Evolutionary conservation across 2,888 invertebrate species (phyloP).

Genomic region (Campoletis raptor): DNA sequence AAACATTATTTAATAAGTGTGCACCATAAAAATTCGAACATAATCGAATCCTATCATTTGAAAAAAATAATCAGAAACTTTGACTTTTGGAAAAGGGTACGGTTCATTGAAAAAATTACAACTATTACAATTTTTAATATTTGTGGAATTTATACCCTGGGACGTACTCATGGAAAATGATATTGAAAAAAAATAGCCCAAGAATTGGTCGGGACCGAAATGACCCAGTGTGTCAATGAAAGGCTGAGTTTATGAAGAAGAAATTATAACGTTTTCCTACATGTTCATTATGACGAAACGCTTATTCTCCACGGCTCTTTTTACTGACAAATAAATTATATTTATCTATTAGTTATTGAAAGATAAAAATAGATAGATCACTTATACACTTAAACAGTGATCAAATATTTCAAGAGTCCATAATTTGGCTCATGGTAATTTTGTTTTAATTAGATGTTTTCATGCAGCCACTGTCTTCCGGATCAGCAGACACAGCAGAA

Average conservation of each 20-base stretch:
- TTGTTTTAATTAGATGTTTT: conserved; percentile 28
- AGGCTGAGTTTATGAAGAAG: neutral
- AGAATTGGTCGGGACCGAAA: too few relatives aligned
- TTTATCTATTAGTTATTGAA: neutral
- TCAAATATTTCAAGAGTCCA: neutral
- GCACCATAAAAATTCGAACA: too few relatives aligned
- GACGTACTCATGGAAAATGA: neutral
- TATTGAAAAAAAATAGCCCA: too few relatives aligned
- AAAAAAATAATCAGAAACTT: too few relatives aligned
- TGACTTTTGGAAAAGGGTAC: too few relatives aligned
- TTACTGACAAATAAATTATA: neutral
- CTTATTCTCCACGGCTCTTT: neutral
- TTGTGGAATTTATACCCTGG: too few relatives aligned
- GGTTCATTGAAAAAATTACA: too few relatives aligned
- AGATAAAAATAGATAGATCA: neutral
- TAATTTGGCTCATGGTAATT: neutral
- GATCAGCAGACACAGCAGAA: conserved; percentile 33
- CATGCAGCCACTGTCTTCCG: conserved; percentile 49
- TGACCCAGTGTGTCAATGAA: too few relatives aligned
- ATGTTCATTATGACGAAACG: neutral
- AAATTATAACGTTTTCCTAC: neutral
- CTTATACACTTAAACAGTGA: neutral
- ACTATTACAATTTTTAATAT: too few relatives aligned
- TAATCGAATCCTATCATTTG: too few relatives aligned
- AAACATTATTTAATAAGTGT: too few relatives aligned